Evolutionary conservation across 2,113 vertebrate species (phyloP).

Genomic region (Catharus minimus): DNA sequence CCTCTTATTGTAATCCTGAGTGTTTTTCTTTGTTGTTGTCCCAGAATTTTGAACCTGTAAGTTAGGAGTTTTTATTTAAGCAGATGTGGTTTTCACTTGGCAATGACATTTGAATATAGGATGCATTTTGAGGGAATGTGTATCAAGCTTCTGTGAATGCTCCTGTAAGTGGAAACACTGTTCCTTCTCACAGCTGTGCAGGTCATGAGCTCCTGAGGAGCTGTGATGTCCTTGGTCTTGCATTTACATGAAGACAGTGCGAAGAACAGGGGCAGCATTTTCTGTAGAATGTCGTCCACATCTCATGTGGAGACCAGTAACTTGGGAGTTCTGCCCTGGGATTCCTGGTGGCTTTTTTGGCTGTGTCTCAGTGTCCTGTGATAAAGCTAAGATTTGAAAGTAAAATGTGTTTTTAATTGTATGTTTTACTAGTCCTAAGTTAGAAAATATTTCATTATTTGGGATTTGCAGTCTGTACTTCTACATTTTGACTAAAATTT

Average conservation of each 20-base stretch:
- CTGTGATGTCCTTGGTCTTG: conserved; percentile 23
- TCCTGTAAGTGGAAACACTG: neutral
- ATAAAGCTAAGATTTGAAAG: neutral
- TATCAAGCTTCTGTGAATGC: neutral
- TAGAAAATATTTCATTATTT: neutral
- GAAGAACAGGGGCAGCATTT: neutral
- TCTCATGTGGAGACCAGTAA: neutral
- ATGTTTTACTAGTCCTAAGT: neutral
- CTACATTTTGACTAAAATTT: too few relatives aligned
- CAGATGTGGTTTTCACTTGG: neutral
- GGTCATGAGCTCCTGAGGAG: neutral
- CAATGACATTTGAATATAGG: conserved; percentile 14
- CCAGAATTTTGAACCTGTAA: neutral
- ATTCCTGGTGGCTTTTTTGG: neutral
- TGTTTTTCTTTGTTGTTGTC: neutral
- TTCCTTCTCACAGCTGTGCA: conserved; percentile 31
- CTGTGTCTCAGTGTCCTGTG: neutral
- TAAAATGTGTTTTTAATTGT: neutral
- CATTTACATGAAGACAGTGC: neutral
- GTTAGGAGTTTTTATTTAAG: neutral
- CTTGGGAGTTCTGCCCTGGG: neutral
- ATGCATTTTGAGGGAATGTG: conserved; percentile 27
- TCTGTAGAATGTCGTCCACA: neutral
- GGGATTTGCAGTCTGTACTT: neutral
- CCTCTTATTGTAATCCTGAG: neutral